These are phyloP conservation scores for Alentia gelatinosa DNA, from an alignment of 2,888 invertebrate species.

Conservation along the genomic window DNA sequence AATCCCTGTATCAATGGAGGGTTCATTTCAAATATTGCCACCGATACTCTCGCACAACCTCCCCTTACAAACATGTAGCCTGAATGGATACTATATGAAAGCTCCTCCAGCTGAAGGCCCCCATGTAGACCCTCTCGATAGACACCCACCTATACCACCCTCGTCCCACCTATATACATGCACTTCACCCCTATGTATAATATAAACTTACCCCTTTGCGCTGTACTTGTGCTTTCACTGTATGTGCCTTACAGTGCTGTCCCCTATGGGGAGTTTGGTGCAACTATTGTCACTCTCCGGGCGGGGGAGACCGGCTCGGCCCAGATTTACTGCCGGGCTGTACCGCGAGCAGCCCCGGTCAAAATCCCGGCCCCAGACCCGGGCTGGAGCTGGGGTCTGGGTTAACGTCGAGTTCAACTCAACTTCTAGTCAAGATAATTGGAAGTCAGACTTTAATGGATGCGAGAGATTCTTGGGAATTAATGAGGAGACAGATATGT, in stretches of 20 bases:
- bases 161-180: not conserved
- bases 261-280: not conserved
- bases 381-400: not conserved
- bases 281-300: not conserved
- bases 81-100: not conserved
- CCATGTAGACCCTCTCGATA: not conserved
- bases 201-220: not conserved
- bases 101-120: not conserved
- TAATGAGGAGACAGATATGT: too few relatives aligned
- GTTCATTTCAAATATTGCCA: constrained; percentile 11
- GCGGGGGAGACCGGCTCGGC: not conserved
- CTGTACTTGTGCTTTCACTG: too few relatives aligned
- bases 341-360: not conserved
- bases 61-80: too few relatives aligned
- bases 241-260: not conserved
- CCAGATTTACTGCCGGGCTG: not conserved
- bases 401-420: not conserved
- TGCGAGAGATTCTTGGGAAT: too few relatives aligned
- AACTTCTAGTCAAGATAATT: not conserved
- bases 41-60: too few relatives aligned
- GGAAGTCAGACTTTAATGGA: not conserved
- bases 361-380: not conserved
- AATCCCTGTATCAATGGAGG: not conserved
- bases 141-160: not conserved
- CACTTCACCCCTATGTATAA: not conserved